Base-by-base conservation (phyloP, 2,113 vertebrate species). In the Barbus barbus region DNA sequence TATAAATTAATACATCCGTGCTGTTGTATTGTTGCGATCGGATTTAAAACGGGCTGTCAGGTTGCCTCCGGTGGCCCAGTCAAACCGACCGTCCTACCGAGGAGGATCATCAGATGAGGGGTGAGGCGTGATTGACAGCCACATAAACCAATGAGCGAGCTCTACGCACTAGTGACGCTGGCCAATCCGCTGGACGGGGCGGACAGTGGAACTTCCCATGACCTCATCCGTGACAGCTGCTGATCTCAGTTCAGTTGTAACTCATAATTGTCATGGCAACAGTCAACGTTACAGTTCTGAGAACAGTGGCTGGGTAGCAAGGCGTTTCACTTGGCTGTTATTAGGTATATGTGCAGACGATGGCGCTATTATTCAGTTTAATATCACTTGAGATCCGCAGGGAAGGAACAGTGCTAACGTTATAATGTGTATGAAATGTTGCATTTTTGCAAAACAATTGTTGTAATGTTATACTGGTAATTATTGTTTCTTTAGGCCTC, bases 161-260 rank as follows among this genome's bases (percentile, higher is more conserved):
- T 51, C 3, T 14, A 24, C 14, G 26, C 22, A 26, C 4, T 14
- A 4, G 5, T 60, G 69, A 83, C 28, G 22, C 22, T 24, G 18
- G 28, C 84, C 84, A 87, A 84, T 86, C 67, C 13, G 14, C 22
- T 56, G n/a, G 8, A 13, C 36, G 18, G 61, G 80, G 65, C 13
- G 80, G 80, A 20, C 9, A 82, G 22, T 82, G 80, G 80, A 71
- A 82, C 63, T 82, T 82, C 80, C 80, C 80, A 71, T 71, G 80
- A 82, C 31, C 80, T 71, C 80, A 82, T 82, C 46, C 31, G 65
- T 26, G 80, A 53, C 20, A 26, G 0, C 5, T 63, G 3, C 86
- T 85, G 86, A 73, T 87, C 33, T 83, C 12, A 69, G 83, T 56
- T 82, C 86, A 85, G 79, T 9, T 41, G 0, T 24, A 16, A 41